Percentiles rank a stretch among this genome's conserved stretches.
Evolutionary conservation across 2,888 invertebrate genomes (phyloP).

Genomic region (Luperina testacea): DNA sequence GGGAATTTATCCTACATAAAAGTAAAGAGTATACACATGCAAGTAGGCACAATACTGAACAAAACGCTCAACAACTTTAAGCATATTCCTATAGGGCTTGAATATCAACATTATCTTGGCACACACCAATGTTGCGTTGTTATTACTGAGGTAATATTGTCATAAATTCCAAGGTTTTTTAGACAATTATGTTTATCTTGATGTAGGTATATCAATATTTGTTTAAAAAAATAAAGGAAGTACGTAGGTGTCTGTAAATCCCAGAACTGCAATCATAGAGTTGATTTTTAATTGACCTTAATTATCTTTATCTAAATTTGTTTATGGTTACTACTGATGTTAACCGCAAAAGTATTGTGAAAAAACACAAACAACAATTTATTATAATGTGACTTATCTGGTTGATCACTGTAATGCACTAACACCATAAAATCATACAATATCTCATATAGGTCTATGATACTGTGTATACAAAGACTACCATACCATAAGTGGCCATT

Average conservation of each 20-base stretch:
- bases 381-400: neutral
- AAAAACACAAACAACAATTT: neutral
- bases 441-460: neutral
- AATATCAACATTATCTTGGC: neutral
- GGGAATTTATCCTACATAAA: neutral
- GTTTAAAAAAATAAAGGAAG: neutral
- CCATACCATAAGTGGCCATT: neutral
- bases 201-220: neutral
- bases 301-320: neutral
- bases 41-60: slow-evolving; percentile 1
- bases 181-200: neutral
- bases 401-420: neutral
- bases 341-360: neutral
- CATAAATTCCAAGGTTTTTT: neutral
- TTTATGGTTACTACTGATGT: neutral
- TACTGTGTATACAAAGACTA: neutral
- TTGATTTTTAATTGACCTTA: neutral
- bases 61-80: slow-evolving; percentile 3
- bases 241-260: neutral
- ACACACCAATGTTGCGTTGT: neutral
- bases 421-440: neutral
- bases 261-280: neutral
- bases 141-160: neutral
- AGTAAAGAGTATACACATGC: neutral
- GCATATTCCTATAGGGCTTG: neutral